Evolutionary conservation across 2,888 invertebrate species (phyloP), one percentile per base, ranked within the genome.

Genomic region (Leptopterna dolabrata): DNA sequence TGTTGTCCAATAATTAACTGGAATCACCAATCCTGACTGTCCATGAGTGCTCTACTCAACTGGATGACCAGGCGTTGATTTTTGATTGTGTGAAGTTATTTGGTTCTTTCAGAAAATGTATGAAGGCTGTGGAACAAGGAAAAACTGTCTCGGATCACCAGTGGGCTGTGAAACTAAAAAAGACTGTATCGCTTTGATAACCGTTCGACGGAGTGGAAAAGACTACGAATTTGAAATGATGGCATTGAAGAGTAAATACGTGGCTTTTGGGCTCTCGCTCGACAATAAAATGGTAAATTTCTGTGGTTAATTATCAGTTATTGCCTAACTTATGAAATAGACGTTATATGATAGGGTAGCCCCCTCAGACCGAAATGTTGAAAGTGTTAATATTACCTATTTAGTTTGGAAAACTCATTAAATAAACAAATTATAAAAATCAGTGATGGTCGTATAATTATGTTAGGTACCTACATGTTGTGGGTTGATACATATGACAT

Each of bases 141-240:
- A 96, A 92, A 94, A 95, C 11, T 98, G 97, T 91, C 96, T 97
- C 90, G 97, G 97, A 0, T 93, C 94, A 0, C 96, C 96, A 0
- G 92, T 93, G 87, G 94, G 94, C 88, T 97, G 97, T 91, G 91
- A 95, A 0, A 91, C 92, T 1, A 92, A 92, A n/a, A 94, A 94
- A 90, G 93, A 94, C 89, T 98, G 98, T 91, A 92, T 93, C 87
- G 95, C 95, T 0, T 92, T 95, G 0, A 94, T 95, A 0, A 94
- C 96, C 0, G 93, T 96, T 0, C 91, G 92, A 1, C 93, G 93
- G 14, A 92, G 76, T 24, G 92, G 73, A 93, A 93, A 1, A 94
- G 88, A 87, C 36, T 94, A 86, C 92, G 92, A 78, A 88, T 95
- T 95, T 90, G 95, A 96, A 91, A 90, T 96, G 91, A 93, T 94